These are phyloP conservation scores for Fragum whitleyi DNA, from an alignment of 2,888 invertebrate genomes.

Conservation along the genomic window DNA sequence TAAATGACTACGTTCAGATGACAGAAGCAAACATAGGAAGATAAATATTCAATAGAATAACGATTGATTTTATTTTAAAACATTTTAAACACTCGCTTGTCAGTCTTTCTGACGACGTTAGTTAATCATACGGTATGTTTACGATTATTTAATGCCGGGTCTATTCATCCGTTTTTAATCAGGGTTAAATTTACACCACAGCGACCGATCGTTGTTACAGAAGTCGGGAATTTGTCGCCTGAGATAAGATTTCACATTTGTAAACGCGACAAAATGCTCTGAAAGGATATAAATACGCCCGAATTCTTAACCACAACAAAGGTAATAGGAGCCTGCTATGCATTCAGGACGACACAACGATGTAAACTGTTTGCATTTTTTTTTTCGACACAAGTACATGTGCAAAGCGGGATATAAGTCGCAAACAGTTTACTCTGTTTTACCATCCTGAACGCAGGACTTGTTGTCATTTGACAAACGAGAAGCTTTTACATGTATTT, in stretches of 20 bases:
- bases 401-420: no score
- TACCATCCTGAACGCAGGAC: no score
- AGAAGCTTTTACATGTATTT: no score
- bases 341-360: no score
- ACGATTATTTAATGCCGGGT: conserved; percentile 39
- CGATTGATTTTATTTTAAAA: conserved; percentile 59
- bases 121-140: conserved; percentile 51
- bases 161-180: conserved; percentile 29
- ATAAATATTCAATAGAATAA: conserved; percentile 60
- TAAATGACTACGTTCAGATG: conserved; percentile 42
- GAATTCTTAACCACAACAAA: no score
- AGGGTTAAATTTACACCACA: conserved; percentile 21
- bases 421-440: no score
- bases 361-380: no score
- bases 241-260: background rate
- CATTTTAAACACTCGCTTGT: conserved; percentile 55
- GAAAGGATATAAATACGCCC: no score
- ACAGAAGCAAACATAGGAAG: conserved; percentile 56
- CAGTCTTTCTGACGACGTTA: conserved; percentile 46
- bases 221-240: background rate
- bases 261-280: background rate
- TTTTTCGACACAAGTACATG: no score
- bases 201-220: conserved; percentile 19
- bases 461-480: no score
- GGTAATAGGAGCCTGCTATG: no score